Percentiles rank a stretch among this genome's conserved stretches.
Evolutionary conservation across 2,888 invertebrate species (phyloP).

Genomic region (Geotrupes spiniger): DNA sequence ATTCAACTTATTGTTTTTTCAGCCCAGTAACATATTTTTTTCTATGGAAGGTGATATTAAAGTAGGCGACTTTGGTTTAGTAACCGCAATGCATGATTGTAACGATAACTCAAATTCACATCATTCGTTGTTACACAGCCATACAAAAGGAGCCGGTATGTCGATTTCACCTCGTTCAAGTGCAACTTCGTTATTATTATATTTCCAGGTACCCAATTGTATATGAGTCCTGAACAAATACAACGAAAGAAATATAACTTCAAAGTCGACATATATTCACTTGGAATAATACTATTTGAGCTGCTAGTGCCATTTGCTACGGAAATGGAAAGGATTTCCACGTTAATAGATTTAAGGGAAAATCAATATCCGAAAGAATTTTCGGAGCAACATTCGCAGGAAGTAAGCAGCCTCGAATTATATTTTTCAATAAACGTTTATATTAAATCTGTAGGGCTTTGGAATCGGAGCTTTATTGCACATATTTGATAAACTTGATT

Average conservation of each 20-base stretch:
- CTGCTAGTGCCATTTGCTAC: slow-evolving; percentile 86
- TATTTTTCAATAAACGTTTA: slow-evolving; percentile 5
- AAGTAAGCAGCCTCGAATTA: slow-evolving; percentile 61
- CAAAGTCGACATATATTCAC: slow-evolving; percentile 93
- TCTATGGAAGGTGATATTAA: slow-evolving; percentile 86
- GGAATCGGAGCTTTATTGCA: no score
- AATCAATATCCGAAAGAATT: slow-evolving; percentile 71
- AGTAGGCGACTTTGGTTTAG: slow-evolving; percentile 98
- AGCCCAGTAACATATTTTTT: slow-evolving; percentile 92
- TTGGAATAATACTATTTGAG: slow-evolving; percentile 93
- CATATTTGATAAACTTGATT: no score
- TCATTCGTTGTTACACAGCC: slow-evolving; percentile 40
- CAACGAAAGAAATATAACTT: slow-evolving; percentile 73
- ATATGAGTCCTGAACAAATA: slow-evolving; percentile 97
- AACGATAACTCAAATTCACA: slow-evolving; percentile 37
- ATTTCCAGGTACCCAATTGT: slow-evolving; percentile 80
- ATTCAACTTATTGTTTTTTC: slow-evolving; percentile 41
- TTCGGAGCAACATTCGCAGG: slow-evolving; percentile 59
- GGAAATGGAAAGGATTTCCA: slow-evolving; percentile 80
- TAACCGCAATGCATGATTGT: slow-evolving; percentile 76
- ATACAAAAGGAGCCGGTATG: slow-evolving; percentile 65
- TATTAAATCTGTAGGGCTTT: slow-evolving; percentile 4
- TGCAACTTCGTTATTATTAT: no score
- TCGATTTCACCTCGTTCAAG: slow-evolving; percentile 18
- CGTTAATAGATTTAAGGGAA: slow-evolving; percentile 63